Evolutionary conservation across 2,113 vertebrate genomes (phyloP), one percentile per base, ranked within the genome.

Genomic region (Labeo catla): DNA sequence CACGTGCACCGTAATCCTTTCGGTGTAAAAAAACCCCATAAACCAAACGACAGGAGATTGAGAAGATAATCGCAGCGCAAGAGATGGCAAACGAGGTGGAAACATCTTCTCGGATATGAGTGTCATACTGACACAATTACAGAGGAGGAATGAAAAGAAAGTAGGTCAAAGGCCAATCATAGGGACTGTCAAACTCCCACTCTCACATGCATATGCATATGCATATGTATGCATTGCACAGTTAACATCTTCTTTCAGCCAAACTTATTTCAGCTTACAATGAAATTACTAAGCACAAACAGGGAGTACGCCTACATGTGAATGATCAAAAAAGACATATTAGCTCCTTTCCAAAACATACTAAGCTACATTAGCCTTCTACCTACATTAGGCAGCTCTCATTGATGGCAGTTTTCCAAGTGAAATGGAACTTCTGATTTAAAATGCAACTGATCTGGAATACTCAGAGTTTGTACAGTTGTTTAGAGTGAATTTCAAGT

Each of bases 121-220:
- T 76, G 68, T 87, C 86, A 85, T 28, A 66, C 68, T 72, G 66
- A 81, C 68, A 81, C 57, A 85, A 39, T 84, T 81, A 77, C 83
- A 85, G 39, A 3, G 0, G 19, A 66, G 72, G 15, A 81, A 83
- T 23, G 74, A 43, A 77, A 6, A 28, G 61, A 78, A 87, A 89
- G 72, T 89, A 89, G 88, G 85, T 87, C 82, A 89, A 81, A 86
- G 83, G 85, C 47, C 73, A 78, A 4, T 28, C 73, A 72, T 52
- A 74, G 63, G 82, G 63, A 76, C 63, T 39, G 50, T 83, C 74
- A 47, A 47, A 61, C 68, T 49, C 50, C 49, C 28, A 54, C 73
- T 43, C 43, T 63, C 34, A 12, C 59, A 50, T 23, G 34, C 34
- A 12, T 12, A 49, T 47, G 34, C 34, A 12, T 12, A 49, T 47